Conservation (phyloP, 2,888 invertebrate genomes). For the Calameuta filiformis region DNA sequence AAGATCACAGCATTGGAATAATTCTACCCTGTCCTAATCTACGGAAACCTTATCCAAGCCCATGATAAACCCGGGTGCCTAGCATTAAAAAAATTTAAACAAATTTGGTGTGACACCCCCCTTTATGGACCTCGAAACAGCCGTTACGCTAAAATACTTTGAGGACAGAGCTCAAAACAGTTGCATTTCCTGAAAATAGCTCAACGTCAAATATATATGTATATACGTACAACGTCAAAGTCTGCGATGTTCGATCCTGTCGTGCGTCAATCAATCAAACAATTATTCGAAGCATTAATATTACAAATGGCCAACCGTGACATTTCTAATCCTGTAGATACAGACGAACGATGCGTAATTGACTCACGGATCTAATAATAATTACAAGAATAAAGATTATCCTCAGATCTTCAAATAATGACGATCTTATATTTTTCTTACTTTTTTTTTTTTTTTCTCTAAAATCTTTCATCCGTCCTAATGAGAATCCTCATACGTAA, state of each 20-base stretch:
- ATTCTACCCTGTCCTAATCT: no score
- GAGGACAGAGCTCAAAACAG: no score
- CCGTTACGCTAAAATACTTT: no score
- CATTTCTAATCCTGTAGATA: not conserved
- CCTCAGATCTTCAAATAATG: not conserved
- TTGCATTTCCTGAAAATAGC: no score
- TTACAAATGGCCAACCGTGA: not conserved
- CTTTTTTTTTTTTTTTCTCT: not conserved
- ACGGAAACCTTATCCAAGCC: no score
- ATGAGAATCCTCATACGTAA: not conserved
- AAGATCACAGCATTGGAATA: no score
- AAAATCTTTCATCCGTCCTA: not conserved
- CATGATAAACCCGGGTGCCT: no score
- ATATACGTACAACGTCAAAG: constrained; percentile 29
- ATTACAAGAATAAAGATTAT: not conserved
- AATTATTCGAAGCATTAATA: not conserved
- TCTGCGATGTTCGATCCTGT: not conserved
- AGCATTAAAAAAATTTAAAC: no score
- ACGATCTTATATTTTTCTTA: not conserved
- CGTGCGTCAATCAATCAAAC: not conserved
- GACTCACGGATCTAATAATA: not conserved
- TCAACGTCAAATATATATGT: constrained; percentile 14
- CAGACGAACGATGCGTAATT: not conserved
- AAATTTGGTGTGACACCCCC: no score
- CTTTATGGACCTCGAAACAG: no score